phyloP scores from a whole-genome alignment of 1,140 invertebrate genomes.

The Cotesia vestalis region DNA sequence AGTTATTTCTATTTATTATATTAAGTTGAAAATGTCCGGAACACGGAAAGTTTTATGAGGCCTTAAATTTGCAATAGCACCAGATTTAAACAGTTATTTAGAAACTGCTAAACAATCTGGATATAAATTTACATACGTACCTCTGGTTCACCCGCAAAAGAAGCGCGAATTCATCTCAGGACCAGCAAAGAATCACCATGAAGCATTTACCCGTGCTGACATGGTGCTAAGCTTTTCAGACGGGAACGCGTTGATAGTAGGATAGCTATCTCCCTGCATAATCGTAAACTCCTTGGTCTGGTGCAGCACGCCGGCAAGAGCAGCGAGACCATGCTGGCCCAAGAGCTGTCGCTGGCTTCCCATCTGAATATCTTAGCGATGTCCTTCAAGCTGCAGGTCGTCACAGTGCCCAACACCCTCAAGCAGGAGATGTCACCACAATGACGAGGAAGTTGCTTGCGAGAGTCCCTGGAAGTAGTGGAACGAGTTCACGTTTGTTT shows the following conservation, averaged over 20 bases:
- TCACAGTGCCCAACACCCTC: constrained; percentile 39
- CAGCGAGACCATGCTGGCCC: constrained; percentile 77
- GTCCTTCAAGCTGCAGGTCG: constrained; percentile 76
- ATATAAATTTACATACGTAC: too few relatives aligned
- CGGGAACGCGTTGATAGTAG: constrained; percentile 73
- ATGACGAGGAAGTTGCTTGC: constrained; percentile 58
- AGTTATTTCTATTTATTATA: too few relatives aligned
- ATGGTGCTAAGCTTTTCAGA: constrained; percentile 71
- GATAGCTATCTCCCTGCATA: constrained; percentile 71
- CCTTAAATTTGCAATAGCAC: too few relatives aligned
- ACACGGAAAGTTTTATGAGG: too few relatives aligned
- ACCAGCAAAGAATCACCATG: constrained; percentile 64
- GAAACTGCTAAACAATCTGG: too few relatives aligned
- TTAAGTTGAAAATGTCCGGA: too few relatives aligned
- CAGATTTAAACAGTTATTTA: too few relatives aligned
- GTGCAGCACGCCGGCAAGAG: constrained; percentile 70
- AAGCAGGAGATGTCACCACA: constrained; percentile 63
- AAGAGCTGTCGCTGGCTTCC: constrained; percentile 83
- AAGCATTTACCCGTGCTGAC: constrained; percentile 74
- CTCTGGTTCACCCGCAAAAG: too few relatives aligned
- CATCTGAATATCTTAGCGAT: constrained; percentile 84
- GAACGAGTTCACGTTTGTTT: constrained; percentile 84
- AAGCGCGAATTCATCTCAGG: too few relatives aligned
- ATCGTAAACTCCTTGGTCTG: constrained; percentile 68
- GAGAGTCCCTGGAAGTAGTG: constrained; percentile 85